A percentile compares a stretch with the other conserved stretches of the same genome.
These are phyloP conservation scores for Natator depressus DNA, from an alignment of 2,113 vertebrate species.

Conservation along the genomic window DNA sequence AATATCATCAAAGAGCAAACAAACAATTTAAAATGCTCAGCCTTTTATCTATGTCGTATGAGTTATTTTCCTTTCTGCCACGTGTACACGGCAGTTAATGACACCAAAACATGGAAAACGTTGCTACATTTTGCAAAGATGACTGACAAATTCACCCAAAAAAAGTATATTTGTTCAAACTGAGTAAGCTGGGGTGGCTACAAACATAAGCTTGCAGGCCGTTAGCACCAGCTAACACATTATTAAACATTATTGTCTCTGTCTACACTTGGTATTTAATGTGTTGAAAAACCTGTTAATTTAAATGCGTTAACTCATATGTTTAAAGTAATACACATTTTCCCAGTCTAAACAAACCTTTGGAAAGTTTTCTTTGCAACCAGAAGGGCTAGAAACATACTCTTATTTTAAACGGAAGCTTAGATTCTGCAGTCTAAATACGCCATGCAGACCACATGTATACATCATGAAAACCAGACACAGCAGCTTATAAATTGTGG, in stretches of 20 bases:
- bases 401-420: neutral
- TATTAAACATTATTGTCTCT: neutral
- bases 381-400: neutral
- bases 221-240: neutral
- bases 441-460: neutral
- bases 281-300: neutral
- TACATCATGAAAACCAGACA: neutral
- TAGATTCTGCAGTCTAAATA: neutral
- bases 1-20: neutral
- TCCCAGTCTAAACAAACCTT: neutral
- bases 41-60: neutral
- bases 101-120: neutral
- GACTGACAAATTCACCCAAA: neutral
- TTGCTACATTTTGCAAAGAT: neutral
- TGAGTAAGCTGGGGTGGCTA: neutral
- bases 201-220: neutral
- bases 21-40: neutral
- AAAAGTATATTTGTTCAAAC: neutral
- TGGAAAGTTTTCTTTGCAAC: neutral
- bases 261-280: neutral
- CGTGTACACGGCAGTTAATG: too few species aligned
- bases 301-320: neutral
- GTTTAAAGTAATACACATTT: neutral
- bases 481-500: neutral
- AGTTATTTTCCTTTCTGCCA: neutral